Conservation (phyloP, 2,113 vertebrate genomes). For the Hypocryptadius cinnamomeus region DNA sequence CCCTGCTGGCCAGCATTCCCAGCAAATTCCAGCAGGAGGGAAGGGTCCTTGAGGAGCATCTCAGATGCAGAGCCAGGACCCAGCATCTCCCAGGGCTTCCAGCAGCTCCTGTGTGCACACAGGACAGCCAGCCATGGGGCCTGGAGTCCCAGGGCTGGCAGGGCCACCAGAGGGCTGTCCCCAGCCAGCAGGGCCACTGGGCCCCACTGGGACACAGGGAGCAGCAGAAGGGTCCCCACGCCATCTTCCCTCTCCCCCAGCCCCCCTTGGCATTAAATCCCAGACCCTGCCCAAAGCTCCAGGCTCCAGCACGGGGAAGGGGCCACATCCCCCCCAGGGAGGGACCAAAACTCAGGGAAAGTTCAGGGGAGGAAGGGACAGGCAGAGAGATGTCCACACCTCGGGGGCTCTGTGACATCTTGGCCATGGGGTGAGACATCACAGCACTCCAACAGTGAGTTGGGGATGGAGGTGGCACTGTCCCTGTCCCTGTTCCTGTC, state of each 20-base stretch:
- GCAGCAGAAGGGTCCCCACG: neutral
- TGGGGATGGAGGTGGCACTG: neutral
- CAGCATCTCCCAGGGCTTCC: neutral
- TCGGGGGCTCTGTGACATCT: neutral
- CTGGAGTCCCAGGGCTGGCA: neutral
- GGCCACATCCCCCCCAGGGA: too few species aligned
- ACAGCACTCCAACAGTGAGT: neutral
- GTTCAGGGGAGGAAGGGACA: neutral
- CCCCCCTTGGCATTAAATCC: too few species aligned
- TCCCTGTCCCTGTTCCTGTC: neutral
- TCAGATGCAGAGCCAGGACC: neutral
- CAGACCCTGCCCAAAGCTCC: neutral
- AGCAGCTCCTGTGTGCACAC: neutral
- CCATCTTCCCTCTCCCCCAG: neutral
- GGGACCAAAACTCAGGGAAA: neutral
- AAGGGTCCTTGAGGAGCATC: neutral
- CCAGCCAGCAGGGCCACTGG: neutral
- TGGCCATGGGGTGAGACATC: neutral
- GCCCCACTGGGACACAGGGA: fast-evolving
- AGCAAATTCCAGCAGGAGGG: neutral
- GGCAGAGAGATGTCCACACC: neutral
- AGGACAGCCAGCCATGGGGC: fast-evolving
- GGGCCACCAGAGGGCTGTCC: neutral
- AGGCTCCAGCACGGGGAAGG: neutral
- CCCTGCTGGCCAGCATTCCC: neutral